A percentile compares a stretch with the other conserved stretches of the same genome.
These are phyloP conservation scores for Micropoecilia bifurca DNA, from an alignment of 2,797 vertebrate species.

Conservation along the genomic window DNA sequence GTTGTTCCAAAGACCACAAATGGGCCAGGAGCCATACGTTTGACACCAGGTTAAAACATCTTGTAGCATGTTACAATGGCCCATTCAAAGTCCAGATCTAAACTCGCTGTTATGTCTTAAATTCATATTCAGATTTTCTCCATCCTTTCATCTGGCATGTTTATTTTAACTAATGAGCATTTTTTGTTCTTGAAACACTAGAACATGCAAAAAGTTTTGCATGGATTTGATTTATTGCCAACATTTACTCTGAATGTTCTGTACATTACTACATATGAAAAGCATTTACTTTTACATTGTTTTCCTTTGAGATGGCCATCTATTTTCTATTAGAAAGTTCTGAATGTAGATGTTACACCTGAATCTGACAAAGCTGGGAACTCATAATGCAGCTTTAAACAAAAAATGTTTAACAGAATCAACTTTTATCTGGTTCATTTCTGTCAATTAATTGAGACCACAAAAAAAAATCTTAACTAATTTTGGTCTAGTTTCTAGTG, in stretches of 20 bases:
- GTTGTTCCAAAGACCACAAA: neutral
- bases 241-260: neutral
- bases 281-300: neutral
- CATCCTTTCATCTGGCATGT: neutral
- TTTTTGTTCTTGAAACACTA: neutral
- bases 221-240: neutral
- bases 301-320: neutral
- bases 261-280: no score
- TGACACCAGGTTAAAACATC: neutral
- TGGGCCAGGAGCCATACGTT: no score
- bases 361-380: neutral
- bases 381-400: neutral
- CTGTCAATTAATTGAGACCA: no score
- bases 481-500: no score
- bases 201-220: neutral
- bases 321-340: neutral
- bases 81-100: neutral
- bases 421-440: no score
- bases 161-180: neutral
- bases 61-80: neutral
- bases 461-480: no score
- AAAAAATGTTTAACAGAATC: no score
- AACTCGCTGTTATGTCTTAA: no score
- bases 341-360: neutral
- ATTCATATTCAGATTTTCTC: neutral